Percentiles rank a stretch among this genome's conserved stretches.
phyloP scores from a whole-genome alignment of 2,113 vertebrate genomes.

The Lepus timidus region DNA sequence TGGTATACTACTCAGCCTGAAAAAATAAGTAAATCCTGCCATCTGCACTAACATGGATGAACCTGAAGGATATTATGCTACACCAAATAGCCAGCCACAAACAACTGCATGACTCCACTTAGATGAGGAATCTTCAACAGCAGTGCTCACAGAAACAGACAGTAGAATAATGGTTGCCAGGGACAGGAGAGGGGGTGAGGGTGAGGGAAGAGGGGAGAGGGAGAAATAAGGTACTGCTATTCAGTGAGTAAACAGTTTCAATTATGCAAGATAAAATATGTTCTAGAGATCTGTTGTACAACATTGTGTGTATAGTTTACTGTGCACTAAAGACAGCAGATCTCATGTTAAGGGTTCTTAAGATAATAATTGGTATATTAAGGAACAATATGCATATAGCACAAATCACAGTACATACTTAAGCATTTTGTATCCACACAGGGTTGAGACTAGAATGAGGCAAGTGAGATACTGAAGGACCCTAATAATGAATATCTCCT shows the following conservation, averaged over 20 bases:
- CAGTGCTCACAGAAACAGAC: background rate
- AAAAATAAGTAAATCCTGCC: background rate
- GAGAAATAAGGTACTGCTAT: background rate
- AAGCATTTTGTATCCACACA: background rate
- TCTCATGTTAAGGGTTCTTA: background rate
- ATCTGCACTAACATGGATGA: background rate
- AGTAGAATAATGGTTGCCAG: background rate
- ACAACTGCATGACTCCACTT: background rate
- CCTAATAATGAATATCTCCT: background rate
- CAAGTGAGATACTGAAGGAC: background rate
- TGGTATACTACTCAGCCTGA: background rate
- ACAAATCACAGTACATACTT: background rate
- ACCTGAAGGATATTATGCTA: background rate
- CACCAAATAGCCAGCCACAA: background rate
- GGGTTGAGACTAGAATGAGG: background rate
- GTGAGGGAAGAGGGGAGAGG: background rate
- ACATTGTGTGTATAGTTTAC: background rate
- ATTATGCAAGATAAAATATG: background rate
- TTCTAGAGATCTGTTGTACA: background rate
- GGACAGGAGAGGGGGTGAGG: background rate
- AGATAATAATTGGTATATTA: background rate
- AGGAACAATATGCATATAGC: background rate
- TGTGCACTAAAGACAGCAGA: background rate
- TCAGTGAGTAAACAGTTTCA: background rate
- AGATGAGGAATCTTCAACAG: background rate